phyloP scores from a whole-genome alignment of 1,140 invertebrate species.

The Muscidifurax raptorellus region DNA sequence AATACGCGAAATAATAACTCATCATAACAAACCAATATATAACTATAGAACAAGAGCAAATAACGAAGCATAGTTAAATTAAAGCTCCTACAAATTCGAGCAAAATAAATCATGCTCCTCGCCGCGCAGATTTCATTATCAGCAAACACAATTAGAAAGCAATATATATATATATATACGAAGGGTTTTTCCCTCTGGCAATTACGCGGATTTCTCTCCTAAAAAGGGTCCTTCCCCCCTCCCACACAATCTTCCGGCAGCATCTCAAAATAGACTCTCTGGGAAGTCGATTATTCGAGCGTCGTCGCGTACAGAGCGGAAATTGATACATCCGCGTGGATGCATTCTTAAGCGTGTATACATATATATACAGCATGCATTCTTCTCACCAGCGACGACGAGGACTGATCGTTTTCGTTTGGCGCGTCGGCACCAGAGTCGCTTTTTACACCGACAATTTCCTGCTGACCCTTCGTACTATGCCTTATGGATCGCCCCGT shows the following conservation, averaged over 20 bases:
- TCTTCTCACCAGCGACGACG: not conserved
- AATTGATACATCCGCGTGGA: constrained; percentile 61
- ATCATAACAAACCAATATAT: too few relatives aligned
- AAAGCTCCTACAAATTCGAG: too few relatives aligned
- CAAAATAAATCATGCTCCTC: too few relatives aligned
- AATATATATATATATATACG: too few relatives aligned
- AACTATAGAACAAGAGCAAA: too few relatives aligned
- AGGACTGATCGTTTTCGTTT: constrained; percentile 30
- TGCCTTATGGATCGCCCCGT: not conserved
- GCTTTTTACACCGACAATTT: constrained; percentile 15
- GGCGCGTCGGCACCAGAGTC: not conserved
- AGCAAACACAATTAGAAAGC: not conserved
- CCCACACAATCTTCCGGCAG: too few relatives aligned
- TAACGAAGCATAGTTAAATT: too few relatives aligned
- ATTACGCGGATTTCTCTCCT: not conserved
- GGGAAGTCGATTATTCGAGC: constrained; percentile 37
- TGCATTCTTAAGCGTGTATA: not conserved
- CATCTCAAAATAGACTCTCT: not conserved
- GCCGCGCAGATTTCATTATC: not conserved
- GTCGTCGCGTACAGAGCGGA: constrained; percentile 45
- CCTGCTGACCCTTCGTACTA: not conserved
- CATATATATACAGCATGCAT: not conserved
- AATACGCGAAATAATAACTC: too few relatives aligned
- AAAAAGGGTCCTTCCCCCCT: not conserved
- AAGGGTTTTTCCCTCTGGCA: not conserved